Percentiles rank a stretch among this genome's conserved stretches.
Conservation (phyloP, 1,140 invertebrate species). For the Archivesica marissinica region DNA sequence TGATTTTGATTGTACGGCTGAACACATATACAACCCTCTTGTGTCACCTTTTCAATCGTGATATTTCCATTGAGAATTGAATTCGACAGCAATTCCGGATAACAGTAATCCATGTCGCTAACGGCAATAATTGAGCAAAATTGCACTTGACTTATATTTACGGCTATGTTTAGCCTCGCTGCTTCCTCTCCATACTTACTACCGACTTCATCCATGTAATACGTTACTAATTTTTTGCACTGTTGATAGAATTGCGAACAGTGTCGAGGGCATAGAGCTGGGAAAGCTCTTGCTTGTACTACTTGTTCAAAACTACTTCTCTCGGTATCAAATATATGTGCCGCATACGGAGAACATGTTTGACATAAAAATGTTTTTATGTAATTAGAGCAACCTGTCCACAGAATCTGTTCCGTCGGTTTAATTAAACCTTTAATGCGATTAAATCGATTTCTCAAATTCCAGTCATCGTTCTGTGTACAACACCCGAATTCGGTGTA, state of each 20-base stretch:
- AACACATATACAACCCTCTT: conserved; percentile 79
- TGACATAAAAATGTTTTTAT: conserved; percentile 76
- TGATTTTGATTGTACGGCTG: conserved; percentile 66
- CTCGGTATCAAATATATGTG: conserved; percentile 78
- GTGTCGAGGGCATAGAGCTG: conserved; percentile 75
- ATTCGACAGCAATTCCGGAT: conserved; percentile 77
- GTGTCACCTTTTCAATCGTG: conserved; percentile 62
- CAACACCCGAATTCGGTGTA: conserved; percentile 80
- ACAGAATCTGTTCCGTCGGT: conserved; percentile 23
- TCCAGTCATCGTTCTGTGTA: conserved; percentile 65
- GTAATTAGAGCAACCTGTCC: conserved; percentile 66
- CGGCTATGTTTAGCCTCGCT: background rate
- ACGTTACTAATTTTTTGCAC: conserved; percentile 68
- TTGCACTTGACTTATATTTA: conserved; percentile 10
- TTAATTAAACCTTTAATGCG: conserved; percentile 38
- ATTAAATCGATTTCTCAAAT: conserved; percentile 59
- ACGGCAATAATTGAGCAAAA: conserved; percentile 75
- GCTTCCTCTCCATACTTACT: background rate
- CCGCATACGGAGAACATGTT: conserved; percentile 79
- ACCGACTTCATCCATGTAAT: conserved; percentile 30
- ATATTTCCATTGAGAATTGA: conserved; percentile 68
- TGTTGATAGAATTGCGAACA: conserved; percentile 70
- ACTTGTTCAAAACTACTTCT: conserved; percentile 25
- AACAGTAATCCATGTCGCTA: conserved; percentile 79
- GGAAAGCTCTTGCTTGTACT: conserved; percentile 65